These are phyloP conservation scores for Brachionus koreanus DNA, from an alignment of 1,140 invertebrate genomes.

Conservation along the genomic window DNA sequence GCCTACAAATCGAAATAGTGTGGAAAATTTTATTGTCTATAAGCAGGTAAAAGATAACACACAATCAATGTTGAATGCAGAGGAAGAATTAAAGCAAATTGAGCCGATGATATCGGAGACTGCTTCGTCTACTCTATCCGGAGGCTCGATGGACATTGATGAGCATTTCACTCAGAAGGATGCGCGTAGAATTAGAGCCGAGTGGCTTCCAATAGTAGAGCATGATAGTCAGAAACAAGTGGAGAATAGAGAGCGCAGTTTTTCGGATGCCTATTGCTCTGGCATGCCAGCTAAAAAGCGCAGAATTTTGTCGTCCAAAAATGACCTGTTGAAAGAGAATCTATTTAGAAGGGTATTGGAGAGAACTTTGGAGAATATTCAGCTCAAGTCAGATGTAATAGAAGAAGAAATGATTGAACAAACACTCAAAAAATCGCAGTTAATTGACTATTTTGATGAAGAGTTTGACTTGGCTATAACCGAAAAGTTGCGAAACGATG, in stretches of 20 bases:
- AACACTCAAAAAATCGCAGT: background rate
- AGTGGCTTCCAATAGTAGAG: constrained; percentile 68
- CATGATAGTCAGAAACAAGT: constrained; percentile 60
- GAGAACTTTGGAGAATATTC: background rate
- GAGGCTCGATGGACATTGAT: constrained; percentile 14
- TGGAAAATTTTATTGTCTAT: background rate
- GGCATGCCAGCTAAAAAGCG: constrained; percentile 72
- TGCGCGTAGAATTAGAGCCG: background rate
- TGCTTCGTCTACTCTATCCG: background rate
- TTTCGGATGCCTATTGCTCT: constrained; percentile 76
- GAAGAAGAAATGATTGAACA: background rate
- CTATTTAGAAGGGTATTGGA: constrained; percentile 8
- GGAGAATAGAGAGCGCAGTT: constrained; percentile 54
- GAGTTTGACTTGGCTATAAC: constrained; percentile 17
- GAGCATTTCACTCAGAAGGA: background rate
- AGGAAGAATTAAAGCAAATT: background rate
- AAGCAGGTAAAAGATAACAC: background rate
- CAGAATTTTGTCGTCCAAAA: background rate
- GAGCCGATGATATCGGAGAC: background rate
- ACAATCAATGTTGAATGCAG: background rate
- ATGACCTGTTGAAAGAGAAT: background rate
- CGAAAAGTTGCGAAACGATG: background rate
- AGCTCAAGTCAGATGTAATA: background rate
- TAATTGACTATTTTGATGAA: constrained; percentile 21
- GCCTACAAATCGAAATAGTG: background rate